Evolutionary conservation across 2,888 invertebrate species (phyloP).

Genomic region (Horisme vitalbata): DNA sequence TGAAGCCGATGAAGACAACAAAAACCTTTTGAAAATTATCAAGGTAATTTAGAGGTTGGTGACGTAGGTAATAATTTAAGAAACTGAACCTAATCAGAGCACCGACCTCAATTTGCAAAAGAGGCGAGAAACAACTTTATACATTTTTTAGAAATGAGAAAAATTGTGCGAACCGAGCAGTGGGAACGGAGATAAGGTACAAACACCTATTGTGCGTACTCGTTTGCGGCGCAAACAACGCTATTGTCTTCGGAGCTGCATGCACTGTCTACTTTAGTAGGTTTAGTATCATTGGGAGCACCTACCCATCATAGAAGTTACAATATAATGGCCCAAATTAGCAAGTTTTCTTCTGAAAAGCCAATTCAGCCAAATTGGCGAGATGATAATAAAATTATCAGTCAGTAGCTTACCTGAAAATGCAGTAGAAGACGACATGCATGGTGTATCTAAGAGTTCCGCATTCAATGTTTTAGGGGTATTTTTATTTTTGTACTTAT

Average conservation of each 20-base stretch:
- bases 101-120: conserved; percentile 54
- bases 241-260: conserved; percentile 50
- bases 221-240: conserved; percentile 57
- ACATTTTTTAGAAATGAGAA: conserved; percentile 51
- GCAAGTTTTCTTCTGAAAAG: no score
- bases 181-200: conserved; percentile 68
- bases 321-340: no score
- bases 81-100: conserved; percentile 34
- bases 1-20: no score
- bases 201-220: conserved; percentile 65
- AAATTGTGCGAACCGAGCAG: conserved; percentile 69
- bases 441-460: no score
- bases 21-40: no score
- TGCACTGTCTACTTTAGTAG: conserved; percentile 18
- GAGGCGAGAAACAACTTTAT: conserved; percentile 39
- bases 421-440: no score
- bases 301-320: not conserved
- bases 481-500: no score
- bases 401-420: no score
- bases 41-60: no score
- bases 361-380: no score
- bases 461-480: no score
- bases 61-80: not conserved
- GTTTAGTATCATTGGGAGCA: conserved; percentile 15
- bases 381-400: no score